These are phyloP conservation scores for Diploptera punctata DNA, from an alignment of 2,888 invertebrate species.

Conservation along the genomic window DNA sequence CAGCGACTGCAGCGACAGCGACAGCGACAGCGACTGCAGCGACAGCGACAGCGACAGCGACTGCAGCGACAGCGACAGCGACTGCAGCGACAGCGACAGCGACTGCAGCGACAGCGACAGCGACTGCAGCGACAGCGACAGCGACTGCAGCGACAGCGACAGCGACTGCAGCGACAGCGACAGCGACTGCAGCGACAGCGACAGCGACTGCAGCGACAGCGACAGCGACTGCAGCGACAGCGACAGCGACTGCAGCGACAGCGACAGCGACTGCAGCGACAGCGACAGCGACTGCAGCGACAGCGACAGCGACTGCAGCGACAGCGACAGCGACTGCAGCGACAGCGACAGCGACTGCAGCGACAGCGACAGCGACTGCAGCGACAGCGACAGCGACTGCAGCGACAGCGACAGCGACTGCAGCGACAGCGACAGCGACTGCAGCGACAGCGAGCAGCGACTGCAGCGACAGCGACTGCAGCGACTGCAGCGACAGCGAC, in stretches of 20 bases:
- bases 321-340: not conserved
- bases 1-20: not conserved
- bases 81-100: constrained; percentile 2
- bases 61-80: constrained; percentile 6
- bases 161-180: constrained; percentile 4
- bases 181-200: constrained; percentile 5
- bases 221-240: not conserved
- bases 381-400: constrained; percentile 1
- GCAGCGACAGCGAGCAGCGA: constrained; percentile 5
- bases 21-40: no score
- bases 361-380: not conserved
- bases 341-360: not conserved
- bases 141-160: constrained; percentile 6
- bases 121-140: constrained; percentile 1
- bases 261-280: constrained; percentile 19
- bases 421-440: not conserved
- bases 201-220: constrained; percentile 5
- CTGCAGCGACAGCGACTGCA: constrained; percentile 4
- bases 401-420: not conserved
- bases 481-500: constrained; percentile 18
- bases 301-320: constrained; percentile 16
- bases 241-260: constrained; percentile 8
- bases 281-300: constrained; percentile 3
- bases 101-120: constrained; percentile 8
- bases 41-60: constrained; percentile 17